Conservation (phyloP, 2,113 vertebrate species). For the Ageneiosus marmoratus region DNA sequence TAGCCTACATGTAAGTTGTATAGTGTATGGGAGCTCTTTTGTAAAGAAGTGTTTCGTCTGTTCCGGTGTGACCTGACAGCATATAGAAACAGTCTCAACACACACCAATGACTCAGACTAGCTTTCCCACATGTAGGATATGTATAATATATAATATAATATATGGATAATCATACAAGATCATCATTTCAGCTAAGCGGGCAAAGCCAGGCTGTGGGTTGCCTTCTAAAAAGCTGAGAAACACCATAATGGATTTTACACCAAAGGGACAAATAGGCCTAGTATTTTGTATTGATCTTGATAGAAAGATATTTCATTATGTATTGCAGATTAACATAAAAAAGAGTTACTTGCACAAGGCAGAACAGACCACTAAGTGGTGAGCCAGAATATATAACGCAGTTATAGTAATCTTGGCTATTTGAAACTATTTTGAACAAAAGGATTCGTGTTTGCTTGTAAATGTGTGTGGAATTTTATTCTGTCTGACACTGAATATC, state of each 20-base stretch:
- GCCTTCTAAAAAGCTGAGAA: not conserved
- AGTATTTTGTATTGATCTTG: not conserved
- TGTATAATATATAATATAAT: not conserved
- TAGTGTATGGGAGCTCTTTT: not conserved
- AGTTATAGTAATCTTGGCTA: slow-evolving; percentile 22
- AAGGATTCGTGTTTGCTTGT: slow-evolving; percentile 37
- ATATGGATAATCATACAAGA: slow-evolving; percentile 4
- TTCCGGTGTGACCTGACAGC: slow-evolving; percentile 34
- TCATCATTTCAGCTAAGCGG: not conserved
- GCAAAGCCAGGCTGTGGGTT: slow-evolving; percentile 1
- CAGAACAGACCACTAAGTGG: slow-evolving; percentile 49
- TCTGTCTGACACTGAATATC: slow-evolving; percentile 24
- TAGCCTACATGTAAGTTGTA: slow-evolving; percentile 13
- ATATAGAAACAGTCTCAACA: slow-evolving; percentile 12
- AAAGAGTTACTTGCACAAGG: slow-evolving; percentile 61
- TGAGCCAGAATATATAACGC: slow-evolving; percentile 22
- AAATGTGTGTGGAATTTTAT: slow-evolving; percentile 45
- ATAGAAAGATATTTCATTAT: slow-evolving; percentile 1
- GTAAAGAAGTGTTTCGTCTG: not conserved
- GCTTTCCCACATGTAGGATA: not conserved
- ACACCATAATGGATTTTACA: slow-evolving; percentile 31
- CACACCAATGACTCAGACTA: not conserved
- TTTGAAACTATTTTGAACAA: slow-evolving; percentile 21
- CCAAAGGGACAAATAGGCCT: slow-evolving; percentile 30
- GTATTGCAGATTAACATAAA: slow-evolving; percentile 38